Evolutionary conservation across 2,113 vertebrate genomes (phyloP).

Genomic region (Scolopax mira): DNA sequence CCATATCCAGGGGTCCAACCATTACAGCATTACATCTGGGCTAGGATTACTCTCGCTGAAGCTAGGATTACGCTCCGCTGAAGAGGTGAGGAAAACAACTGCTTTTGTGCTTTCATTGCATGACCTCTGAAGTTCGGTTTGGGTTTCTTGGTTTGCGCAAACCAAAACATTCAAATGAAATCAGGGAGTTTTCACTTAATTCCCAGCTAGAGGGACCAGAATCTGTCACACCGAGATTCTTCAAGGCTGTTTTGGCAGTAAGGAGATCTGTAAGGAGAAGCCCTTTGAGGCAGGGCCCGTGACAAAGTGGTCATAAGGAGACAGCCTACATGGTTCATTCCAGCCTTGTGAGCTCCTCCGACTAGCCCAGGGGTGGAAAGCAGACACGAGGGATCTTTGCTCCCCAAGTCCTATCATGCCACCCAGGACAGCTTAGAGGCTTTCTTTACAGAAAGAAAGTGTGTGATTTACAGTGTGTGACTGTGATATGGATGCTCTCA

Average conservation of each 20-base stretch:
- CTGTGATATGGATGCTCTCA: rapidly evolving
- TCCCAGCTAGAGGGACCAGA: not conserved
- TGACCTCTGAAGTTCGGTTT: constrained; percentile 34
- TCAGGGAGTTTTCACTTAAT: not conserved
- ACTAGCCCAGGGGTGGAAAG: not conserved
- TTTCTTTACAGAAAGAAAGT: not conserved
- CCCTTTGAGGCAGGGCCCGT: not conserved
- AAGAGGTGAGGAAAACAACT: constrained; percentile 53
- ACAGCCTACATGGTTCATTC: not conserved
- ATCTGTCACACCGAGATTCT: not conserved
- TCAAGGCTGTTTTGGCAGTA: not conserved
- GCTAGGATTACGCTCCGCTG: not conserved
- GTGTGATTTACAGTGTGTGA: rapidly evolving
- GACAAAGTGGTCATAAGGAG: not conserved
- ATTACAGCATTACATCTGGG: constrained; percentile 37
- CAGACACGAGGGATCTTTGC: rapidly evolving
- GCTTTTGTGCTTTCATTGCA: constrained; percentile 12
- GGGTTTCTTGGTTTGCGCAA: constrained; percentile 10
- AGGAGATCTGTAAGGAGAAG: constrained; percentile 16
- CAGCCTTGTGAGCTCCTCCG: not conserved
- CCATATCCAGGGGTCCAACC: constrained; percentile 42
- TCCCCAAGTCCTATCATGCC: not conserved
- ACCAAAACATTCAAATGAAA: not conserved
- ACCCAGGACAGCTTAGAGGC: not conserved
- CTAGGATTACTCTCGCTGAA: constrained; percentile 17